A percentile compares a stretch with the other conserved stretches of the same genome.
These are phyloP conservation scores for Pandemis heparana DNA, from an alignment of 2,888 invertebrate genomes.

Conservation along the genomic window DNA sequence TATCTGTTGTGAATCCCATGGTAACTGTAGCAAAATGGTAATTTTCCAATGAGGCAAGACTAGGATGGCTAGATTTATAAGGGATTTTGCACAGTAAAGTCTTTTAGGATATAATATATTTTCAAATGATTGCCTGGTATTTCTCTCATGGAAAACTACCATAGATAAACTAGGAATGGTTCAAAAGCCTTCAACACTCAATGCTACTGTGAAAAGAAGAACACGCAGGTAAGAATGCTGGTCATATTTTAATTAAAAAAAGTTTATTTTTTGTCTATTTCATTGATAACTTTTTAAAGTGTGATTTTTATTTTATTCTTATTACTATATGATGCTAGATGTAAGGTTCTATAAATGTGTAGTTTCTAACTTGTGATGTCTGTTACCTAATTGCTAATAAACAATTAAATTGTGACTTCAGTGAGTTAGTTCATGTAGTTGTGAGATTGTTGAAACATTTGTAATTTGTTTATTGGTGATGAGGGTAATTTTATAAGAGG, in stretches of 20 bases:
- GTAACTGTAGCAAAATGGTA: not conserved
- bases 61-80: not conserved
- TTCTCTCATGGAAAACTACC: constrained; percentile 1
- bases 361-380: constrained; percentile 48
- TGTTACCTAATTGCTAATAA: constrained; percentile 61
- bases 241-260: constrained; percentile 40
- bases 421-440: constrained; percentile 52
- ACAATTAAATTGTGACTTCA: constrained; percentile 57
- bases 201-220: constrained; percentile 25
- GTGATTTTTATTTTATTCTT: constrained; percentile 40
- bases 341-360: constrained; percentile 41
- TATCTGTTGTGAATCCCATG: not conserved
- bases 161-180: constrained; percentile 8
- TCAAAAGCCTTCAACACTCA: constrained; percentile 8
- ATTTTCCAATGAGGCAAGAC: not conserved
- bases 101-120: not conserved
- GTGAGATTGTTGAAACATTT: constrained; percentile 56
- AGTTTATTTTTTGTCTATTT: constrained; percentile 37
- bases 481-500: constrained; percentile 53
- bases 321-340: constrained; percentile 33
- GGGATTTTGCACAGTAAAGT: not conserved
- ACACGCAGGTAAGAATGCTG: constrained; percentile 37
- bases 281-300: constrained; percentile 34
- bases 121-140: not conserved
- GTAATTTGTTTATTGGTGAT: constrained; percentile 60